Base-by-base conservation (phyloP, 1,140 invertebrate genomes). In the Varroa destructor region DNA sequence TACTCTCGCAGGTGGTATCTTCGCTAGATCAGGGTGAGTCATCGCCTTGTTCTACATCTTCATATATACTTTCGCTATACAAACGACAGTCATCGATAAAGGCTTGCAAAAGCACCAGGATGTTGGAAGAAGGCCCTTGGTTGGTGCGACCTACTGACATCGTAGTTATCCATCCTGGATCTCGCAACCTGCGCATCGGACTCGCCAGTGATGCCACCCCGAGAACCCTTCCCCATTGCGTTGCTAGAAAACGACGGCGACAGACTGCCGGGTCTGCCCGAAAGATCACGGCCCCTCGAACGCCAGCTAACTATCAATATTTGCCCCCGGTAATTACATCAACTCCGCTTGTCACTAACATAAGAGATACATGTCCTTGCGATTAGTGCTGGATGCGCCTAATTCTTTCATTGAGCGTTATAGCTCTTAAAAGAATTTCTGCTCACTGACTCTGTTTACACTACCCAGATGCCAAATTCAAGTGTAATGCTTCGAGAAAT, bases 81-180 rank as follows among this genome's bases (percentile, higher is more conserved):
- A 25, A 25, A 25, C 25, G 25, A 25, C 25, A 25, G 25, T 25
- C 25, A 25, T 25, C 25, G 25, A 25, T 25, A 25, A 25, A 25
- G 46, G 8, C 46, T 8, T 51, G 46, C 3, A 8, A 51, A 51
- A 3, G 3, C 46, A 8, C 46, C 46, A 51, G 8, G 8, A 51
- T 51, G 46, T 5, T 8, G 46, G 46, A 51, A 8, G 46, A 51
- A 51, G 46, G 46, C 8, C 46, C 46, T 3, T 61, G 70, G 71
- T 61, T 71, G 37, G n/a, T 42, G 14, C 42, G 51, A 25, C 67
- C 61, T 36, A 43, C 75, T 36, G 73, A 79, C 43, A 76, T 92
- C 46, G 88, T 97, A 56, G 87, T 96, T n/a, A 92, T 97, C 64
- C 92, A 97, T 79, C 92, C 93, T 71, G 93, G 93, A 6, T 96